Evolutionary conservation across 2,888 invertebrate genomes (phyloP).

Genomic region (Nasonia oneida): DNA sequence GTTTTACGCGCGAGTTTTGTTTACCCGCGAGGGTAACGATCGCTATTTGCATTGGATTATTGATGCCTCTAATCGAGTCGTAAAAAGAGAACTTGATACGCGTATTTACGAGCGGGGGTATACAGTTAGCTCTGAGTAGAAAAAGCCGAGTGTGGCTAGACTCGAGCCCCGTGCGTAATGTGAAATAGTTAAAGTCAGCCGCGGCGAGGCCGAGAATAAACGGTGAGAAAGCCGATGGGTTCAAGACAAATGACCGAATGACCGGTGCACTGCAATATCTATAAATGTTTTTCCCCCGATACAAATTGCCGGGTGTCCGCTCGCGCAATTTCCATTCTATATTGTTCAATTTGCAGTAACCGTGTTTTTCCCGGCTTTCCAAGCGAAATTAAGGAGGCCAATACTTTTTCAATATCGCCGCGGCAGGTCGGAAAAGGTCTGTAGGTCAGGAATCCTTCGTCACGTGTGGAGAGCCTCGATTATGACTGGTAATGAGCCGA

Average conservation of each 20-base stretch:
- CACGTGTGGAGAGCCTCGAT: not conserved
- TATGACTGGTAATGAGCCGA: not conserved
- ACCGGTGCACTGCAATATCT: not conserved
- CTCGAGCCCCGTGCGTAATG: too few species aligned
- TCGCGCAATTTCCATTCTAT: not conserved
- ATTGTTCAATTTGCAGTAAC: constrained; percentile 14
- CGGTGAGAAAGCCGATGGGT: not conserved
- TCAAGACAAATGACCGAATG: not conserved
- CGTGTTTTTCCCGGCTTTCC: constrained; percentile 18
- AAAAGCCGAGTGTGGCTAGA: too few species aligned
- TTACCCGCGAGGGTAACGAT: not conserved
- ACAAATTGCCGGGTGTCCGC: not conserved
- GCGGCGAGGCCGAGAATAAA: not conserved
- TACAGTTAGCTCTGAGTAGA: not conserved
- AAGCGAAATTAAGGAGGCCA: not conserved
- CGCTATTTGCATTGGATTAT: not conserved
- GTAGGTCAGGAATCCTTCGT: not conserved
- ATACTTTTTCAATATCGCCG: not conserved
- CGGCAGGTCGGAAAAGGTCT: not conserved
- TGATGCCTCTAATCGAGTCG: not conserved
- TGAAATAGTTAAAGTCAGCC: too few species aligned
- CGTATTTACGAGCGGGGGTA: not conserved
- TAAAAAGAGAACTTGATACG: not conserved
- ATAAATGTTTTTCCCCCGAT: not conserved
- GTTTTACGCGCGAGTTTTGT: not conserved